Conservation (phyloP, 2,888 invertebrate genomes). For the Trachelus troglodyta region DNA sequence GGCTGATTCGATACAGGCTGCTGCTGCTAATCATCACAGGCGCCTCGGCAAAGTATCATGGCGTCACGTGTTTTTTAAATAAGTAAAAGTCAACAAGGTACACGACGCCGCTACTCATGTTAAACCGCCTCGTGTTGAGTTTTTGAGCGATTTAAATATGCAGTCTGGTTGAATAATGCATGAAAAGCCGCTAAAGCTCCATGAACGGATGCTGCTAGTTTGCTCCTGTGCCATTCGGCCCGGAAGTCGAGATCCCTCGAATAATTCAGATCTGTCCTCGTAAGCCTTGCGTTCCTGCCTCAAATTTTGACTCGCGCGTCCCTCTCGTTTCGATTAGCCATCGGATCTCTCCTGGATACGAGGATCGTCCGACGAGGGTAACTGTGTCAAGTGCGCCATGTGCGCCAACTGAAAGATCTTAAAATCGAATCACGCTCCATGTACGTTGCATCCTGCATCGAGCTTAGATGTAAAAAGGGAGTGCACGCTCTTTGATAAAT, state of each 20-base stretch:
- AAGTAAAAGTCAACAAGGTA: conserved; percentile 16
- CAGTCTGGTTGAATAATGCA: conserved; percentile 47
- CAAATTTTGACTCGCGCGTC: background rate
- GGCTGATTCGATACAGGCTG: no score
- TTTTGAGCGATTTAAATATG: conserved; percentile 46
- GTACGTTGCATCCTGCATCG: no score
- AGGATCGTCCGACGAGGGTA: no score
- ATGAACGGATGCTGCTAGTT: conserved; percentile 7
- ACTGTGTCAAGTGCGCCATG: no score
- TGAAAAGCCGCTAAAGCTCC: conserved; percentile 28
- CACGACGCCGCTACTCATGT: conserved; percentile 37
- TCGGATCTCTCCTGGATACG: background rate
- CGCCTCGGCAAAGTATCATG: no score
- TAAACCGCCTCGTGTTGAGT: conserved; percentile 44
- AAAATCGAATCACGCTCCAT: no score
- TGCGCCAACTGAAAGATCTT: no score
- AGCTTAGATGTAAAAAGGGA: no score
- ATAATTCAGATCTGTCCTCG: background rate
- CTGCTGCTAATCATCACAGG: no score
- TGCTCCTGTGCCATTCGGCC: background rate
- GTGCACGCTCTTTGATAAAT: background rate
- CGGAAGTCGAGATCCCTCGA: background rate
- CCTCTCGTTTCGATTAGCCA: background rate
- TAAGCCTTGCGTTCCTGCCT: no score
- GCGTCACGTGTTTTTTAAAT: background rate